Evolutionary conservation across 2,888 invertebrate species (phyloP).

Genomic region (Heliconius erato): DNA sequence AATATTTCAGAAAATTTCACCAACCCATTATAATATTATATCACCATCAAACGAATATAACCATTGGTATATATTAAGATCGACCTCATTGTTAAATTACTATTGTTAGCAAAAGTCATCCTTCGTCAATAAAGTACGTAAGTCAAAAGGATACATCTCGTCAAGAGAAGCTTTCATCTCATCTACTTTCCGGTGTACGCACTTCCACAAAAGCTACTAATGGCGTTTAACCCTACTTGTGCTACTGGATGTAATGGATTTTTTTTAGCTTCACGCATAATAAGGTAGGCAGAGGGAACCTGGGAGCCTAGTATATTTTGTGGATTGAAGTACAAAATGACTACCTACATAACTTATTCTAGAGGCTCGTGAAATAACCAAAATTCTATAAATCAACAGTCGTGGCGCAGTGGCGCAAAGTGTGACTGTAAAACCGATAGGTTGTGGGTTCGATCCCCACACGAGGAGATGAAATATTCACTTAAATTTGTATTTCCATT

Average conservation of each 20-base stretch:
- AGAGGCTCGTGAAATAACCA: no score
- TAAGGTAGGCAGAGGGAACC: neutral
- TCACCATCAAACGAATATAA: neutral
- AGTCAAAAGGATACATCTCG: conserved; percentile 50
- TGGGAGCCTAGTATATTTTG: neutral
- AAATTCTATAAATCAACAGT: no score
- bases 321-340: no score
- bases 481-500: no score
- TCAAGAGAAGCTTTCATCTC: conserved; percentile 56
- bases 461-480: no score
- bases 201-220: conserved; percentile 40
- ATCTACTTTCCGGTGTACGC: conserved; percentile 44
- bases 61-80: conserved; percentile 25
- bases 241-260: neutral
- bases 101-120: conserved; percentile 56
- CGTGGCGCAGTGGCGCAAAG: no score
- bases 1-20: neutral
- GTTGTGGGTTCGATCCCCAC: no score
- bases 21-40: no score
- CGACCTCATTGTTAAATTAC: conserved; percentile 54
- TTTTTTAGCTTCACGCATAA: neutral
- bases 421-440: no score
- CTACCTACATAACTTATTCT: no score
- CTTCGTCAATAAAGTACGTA: conserved; percentile 58
- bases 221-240: conserved; percentile 33